These are phyloP conservation scores for Sebastes oblongus DNA, from an alignment of 2,797 vertebrate species.

Conservation along the genomic window DNA sequence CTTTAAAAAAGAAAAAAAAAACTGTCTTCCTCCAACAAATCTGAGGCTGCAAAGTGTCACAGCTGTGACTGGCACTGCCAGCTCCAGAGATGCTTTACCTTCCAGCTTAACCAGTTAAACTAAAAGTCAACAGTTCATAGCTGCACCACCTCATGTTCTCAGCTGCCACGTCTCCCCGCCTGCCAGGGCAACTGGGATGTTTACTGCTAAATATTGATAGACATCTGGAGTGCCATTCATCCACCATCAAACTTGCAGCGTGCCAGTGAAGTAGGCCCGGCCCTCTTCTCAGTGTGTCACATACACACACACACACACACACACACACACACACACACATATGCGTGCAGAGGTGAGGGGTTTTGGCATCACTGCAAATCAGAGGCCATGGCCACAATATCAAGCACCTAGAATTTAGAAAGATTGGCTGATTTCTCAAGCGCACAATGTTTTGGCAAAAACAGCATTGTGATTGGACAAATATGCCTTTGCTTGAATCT, in stretches of 20 bases:
- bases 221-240: conserved; percentile 84
- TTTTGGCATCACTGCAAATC: conserved; percentile 59
- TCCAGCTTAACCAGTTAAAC: conserved; percentile 55
- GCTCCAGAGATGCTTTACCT: conserved; percentile 42
- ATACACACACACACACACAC: conserved; percentile 22
- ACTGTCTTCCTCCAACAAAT: neutral
- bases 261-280: conserved; percentile 69
- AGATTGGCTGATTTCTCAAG: conserved; percentile 67
- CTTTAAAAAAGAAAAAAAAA: neutral
- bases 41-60: conserved; percentile 7
- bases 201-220: conserved; percentile 88
- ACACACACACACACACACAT: conserved; percentile 2
- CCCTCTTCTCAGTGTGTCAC: conserved; percentile 38
- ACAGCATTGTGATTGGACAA: conserved; percentile 50
- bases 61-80: conserved; percentile 35
- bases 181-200: conserved; percentile 68
- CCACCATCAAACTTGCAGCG: conserved; percentile 73
- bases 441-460: conserved; percentile 61
- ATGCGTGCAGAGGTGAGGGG: conserved; percentile 23
- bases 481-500: conserved; percentile 43
- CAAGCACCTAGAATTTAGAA: conserved; percentile 49
- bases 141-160: conserved; percentile 68
- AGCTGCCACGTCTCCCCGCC: conserved; percentile 76
- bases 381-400: conserved; percentile 60
- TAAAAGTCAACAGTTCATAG: conserved; percentile 59